Evolutionary conservation across 2,888 invertebrate genomes (phyloP).

Genomic region (Patella ulyssiponensis): DNA sequence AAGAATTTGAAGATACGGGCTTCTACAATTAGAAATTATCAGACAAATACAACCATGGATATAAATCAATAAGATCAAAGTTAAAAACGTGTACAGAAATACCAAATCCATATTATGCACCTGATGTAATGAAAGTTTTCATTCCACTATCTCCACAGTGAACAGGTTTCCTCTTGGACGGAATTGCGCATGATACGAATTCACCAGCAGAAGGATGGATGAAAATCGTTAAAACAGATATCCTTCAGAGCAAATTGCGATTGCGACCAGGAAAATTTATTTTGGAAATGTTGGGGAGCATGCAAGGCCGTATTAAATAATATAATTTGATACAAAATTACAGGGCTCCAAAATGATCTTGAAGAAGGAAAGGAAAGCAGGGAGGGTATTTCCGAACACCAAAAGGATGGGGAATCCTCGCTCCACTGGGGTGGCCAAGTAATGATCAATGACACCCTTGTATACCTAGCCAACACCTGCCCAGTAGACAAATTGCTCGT

Average conservation of each 20-base stretch:
- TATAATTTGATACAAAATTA: too few species aligned
- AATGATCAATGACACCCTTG: background rate
- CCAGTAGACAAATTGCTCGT: background rate
- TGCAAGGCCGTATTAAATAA: background rate
- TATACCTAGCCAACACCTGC: background rate
- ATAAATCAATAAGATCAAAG: too few species aligned
- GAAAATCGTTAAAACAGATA: background rate
- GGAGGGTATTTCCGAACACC: background rate
- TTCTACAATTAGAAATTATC: too few species aligned
- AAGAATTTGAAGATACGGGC: too few species aligned
- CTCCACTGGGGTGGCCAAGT: background rate
- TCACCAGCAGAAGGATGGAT: background rate
- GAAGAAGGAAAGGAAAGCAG: background rate
- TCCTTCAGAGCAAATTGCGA: background rate
- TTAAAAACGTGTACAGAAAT: background rate
- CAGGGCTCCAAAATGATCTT: too few species aligned
- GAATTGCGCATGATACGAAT: background rate
- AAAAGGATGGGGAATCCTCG: background rate
- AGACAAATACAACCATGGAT: too few species aligned
- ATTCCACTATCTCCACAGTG: background rate
- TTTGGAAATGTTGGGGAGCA: background rate
- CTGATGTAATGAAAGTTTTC: background rate
- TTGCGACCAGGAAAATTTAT: background rate
- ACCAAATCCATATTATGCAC: background rate
- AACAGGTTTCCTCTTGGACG: background rate